Evolutionary conservation across 1,140 invertebrate species (phyloP).

Genomic region (Drosophila subpulchrella): DNA sequence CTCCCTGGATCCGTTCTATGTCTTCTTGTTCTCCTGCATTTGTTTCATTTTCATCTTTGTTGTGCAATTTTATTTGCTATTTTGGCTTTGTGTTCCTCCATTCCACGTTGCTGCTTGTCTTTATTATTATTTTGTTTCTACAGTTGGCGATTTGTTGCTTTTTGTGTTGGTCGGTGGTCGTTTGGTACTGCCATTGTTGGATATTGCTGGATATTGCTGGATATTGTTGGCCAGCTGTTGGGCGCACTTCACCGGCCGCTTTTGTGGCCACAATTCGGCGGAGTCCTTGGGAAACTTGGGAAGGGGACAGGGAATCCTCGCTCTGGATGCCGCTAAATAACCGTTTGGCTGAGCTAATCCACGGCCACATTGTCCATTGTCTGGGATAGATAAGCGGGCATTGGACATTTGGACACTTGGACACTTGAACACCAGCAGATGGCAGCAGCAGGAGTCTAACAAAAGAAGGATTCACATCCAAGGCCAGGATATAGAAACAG

Average conservation of each 20-base stretch:
- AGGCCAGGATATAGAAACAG: neutral
- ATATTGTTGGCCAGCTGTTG: constrained; percentile 60
- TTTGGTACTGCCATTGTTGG: constrained; percentile 18
- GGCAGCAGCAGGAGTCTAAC: neutral
- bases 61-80: constrained; percentile 73
- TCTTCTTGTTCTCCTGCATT: constrained; percentile 44
- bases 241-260: constrained; percentile 59
- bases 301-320: constrained; percentile 1
- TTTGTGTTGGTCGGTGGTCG: constrained; percentile 10
- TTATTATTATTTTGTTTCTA: constrained; percentile 35
- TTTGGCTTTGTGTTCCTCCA: constrained; percentile 52
- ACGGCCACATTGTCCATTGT: constrained; percentile 24
- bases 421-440: constrained; percentile 15
- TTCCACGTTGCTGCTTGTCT: constrained; percentile 35
- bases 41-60: constrained; percentile 64
- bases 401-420: neutral
- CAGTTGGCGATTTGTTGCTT: constrained; percentile 12
- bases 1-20: constrained; percentile 24
- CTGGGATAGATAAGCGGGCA: constrained; percentile 16
- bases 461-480: neutral
- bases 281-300: neutral
- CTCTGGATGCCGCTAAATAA: constrained; percentile 51
- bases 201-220: constrained; percentile 27
- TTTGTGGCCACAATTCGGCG: constrained; percentile 67
- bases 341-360: constrained; percentile 64